A percentile compares a stretch with the other conserved stretches of the same genome.
phyloP scores from a whole-genome alignment of 2,113 vertebrate species.

The Casuarius casuarius region DNA sequence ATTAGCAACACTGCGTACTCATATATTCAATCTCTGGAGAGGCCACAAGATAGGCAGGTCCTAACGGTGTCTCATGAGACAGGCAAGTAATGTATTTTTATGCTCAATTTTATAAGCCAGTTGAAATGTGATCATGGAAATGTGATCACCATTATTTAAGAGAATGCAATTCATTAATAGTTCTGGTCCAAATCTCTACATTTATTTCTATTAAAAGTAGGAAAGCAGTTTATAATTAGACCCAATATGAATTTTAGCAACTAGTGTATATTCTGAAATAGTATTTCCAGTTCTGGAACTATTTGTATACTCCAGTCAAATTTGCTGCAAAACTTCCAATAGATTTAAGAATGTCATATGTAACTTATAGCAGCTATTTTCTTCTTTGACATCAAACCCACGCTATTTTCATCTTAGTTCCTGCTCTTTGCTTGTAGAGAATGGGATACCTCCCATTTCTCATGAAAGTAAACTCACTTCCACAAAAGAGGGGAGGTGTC shows the following conservation, averaged over 20 bases:
- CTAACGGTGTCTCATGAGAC: neutral
- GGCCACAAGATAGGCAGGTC: neutral
- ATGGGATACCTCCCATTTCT: neutral
- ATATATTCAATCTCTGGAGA: neutral
- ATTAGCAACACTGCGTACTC: neutral
- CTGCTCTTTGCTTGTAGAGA: neutral
- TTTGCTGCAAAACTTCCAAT: neutral
- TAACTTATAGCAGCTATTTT: neutral
- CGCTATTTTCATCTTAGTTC: neutral
- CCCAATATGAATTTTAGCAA: neutral
- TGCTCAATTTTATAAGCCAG: neutral
- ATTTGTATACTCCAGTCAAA: neutral
- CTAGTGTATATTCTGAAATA: neutral
- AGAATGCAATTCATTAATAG: neutral
- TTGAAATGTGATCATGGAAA: neutral
- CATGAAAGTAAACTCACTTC: neutral
- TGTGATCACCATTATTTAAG: neutral
- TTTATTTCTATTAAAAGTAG: neutral
- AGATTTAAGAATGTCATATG: neutral
- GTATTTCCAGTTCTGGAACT: neutral
- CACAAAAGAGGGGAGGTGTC: neutral
- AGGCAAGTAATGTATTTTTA: neutral
- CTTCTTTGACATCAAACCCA: neutral
- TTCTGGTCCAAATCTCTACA: neutral
- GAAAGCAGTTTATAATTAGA: neutral